Base-by-base conservation (phyloP, 2,888 invertebrate species). In the Mantis religiosa region DNA sequence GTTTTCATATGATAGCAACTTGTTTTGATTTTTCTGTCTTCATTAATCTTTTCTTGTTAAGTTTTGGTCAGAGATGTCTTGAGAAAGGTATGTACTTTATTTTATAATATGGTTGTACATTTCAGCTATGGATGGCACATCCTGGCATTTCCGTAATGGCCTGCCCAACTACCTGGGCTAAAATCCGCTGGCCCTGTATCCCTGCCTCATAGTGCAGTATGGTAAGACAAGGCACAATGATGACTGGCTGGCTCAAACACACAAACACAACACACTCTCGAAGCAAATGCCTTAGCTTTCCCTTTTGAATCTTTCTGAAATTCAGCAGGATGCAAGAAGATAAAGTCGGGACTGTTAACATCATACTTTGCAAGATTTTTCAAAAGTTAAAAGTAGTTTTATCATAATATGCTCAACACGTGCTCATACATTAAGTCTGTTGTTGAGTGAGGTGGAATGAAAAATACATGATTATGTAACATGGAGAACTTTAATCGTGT, bases 81-180 rank as follows among this genome's bases (percentile, higher is more conserved):
- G 54, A 71, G 54, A 71, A 54, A 54, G 85, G 85, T 85, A 47
- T 85, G 47, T 85, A 85, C 54, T 85, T 47, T 28, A 85, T 85
- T 85, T 85, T 47, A 25, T 85, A 81, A 88, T 83, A 88, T 88
- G n/a, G 83, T 89, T 89, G 88, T 89, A 83, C 89, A 81, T 89
- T 89, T 89, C 91, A 91, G 91, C 90, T 89, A 89, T 90, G 90
- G 91, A 90, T 90, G 90, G 90, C 90, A 90, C 91, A 88, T 90
- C 90, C 89, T 91, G 91, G 91, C 91, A 91, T 90, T 91, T 90
- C 90, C 91, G 91, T 90, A 91, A 91, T 89, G 91, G 91, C 89
- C 90, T 91, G 87, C 90, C 91, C 89, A 90, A 89, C 91, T 91
- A 90, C 90, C 89, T 91, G 91, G 91, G 91, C 89, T 91, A 91